Evolutionary conservation across 2,797 vertebrate species (phyloP).

Genomic region (Microctenopoma steveboyesi): DNA sequence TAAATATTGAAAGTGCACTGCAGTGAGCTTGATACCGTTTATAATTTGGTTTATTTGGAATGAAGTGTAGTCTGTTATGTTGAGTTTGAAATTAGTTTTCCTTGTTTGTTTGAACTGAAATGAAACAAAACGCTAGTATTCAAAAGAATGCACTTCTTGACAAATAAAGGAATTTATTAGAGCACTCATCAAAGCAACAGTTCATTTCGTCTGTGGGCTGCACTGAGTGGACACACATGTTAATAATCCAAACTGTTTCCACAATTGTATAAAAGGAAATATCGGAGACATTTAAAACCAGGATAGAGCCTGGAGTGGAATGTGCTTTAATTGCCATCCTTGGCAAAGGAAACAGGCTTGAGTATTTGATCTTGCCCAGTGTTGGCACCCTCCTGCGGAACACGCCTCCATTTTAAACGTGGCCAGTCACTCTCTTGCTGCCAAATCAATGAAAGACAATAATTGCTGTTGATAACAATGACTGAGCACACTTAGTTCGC

Average conservation of each 20-base stretch:
- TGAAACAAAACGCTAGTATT: conserved; percentile 62
- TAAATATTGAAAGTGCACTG: conserved; percentile 19
- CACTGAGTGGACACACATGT: conserved; percentile 81
- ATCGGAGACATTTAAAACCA: conserved; percentile 83
- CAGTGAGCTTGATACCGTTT: neutral
- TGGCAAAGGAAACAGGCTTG: conserved; percentile 68
- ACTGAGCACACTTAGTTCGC: conserved; percentile 55
- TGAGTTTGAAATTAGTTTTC: conserved; percentile 18
- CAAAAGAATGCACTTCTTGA: conserved; percentile 74
- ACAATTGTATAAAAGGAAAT: conserved; percentile 84
- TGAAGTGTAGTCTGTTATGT: no score
- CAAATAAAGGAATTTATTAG: conserved; percentile 80
- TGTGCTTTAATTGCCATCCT: conserved; percentile 81
- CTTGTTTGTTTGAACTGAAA: conserved; percentile 46
- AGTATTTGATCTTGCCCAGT: conserved; percentile 80
- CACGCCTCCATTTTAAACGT: conserved; percentile 67
- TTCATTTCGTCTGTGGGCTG: conserved; percentile 68
- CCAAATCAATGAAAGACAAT: conserved; percentile 77
- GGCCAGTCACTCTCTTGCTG: conserved; percentile 67
- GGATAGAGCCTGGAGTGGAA: conserved; percentile 73
- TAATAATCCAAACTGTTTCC: conserved; percentile 84
- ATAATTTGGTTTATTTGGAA: conserved; percentile 2
- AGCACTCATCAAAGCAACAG: conserved; percentile 78
- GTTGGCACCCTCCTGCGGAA: conserved; percentile 62
- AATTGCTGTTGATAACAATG: conserved; percentile 78